A percentile compares a stretch with the other conserved stretches of the same genome.
These are phyloP conservation scores for Trachymyrmex cornetzi DNA, from an alignment of 1,140 invertebrate genomes.

Conservation along the genomic window DNA sequence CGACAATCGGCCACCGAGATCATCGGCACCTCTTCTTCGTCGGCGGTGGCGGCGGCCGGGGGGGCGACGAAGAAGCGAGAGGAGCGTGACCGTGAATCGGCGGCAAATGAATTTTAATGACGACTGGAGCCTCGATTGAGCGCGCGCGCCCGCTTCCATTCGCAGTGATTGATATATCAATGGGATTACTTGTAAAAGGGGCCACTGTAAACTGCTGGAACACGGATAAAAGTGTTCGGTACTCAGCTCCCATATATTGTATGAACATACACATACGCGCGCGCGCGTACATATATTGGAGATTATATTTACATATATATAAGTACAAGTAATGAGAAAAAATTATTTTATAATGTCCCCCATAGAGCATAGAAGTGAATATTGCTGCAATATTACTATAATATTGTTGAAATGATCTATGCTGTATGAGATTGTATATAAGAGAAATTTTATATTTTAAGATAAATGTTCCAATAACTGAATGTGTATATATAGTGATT, in stretches of 20 bases:
- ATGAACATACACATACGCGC: background rate
- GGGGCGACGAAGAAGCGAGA: conserved; percentile 41
- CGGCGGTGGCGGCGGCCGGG: background rate
- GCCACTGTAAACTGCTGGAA: conserved; percentile 55
- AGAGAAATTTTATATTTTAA: no score
- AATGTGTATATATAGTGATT: no score
- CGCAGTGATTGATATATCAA: conserved; percentile 73
- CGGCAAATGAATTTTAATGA: conserved; percentile 79
- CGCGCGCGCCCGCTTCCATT: conserved; percentile 44
- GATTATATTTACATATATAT: no score
- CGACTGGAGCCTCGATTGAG: conserved; percentile 62
- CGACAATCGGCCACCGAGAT: conserved; percentile 55
- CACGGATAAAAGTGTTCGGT: conserved; percentile 40
- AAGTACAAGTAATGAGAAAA: background rate
- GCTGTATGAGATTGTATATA: no score
- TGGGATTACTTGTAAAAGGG: conserved; percentile 45
- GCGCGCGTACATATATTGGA: background rate
- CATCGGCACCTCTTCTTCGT: conserved; percentile 40
- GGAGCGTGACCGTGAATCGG: conserved; percentile 69
- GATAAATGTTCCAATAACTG: no score
- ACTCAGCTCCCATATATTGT: background rate
- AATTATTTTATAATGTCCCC: background rate
- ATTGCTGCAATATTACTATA: no score
- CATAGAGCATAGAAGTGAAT: no score
- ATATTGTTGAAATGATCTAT: no score